phyloP scores from a whole-genome alignment of 2,113 vertebrate species.

The Pedionomus torquatus region DNA sequence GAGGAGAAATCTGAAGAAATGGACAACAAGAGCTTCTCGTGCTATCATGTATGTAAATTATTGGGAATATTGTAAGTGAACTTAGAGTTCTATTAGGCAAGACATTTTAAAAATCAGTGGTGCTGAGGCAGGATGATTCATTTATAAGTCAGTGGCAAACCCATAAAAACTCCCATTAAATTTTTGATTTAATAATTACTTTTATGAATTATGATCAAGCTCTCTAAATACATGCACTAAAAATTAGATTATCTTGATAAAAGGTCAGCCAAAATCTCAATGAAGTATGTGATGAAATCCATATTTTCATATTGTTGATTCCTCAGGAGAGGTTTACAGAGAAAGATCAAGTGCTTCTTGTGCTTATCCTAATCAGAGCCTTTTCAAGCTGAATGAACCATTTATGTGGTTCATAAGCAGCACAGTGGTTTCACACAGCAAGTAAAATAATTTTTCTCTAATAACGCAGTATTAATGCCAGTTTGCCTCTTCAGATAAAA shows the following conservation, averaged over 20 bases:
- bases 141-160: not conserved
- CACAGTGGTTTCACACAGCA: not conserved
- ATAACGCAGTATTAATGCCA: not conserved
- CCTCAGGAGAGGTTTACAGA: not conserved
- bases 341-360: not conserved
- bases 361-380: not conserved
- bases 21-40: not conserved
- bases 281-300: not conserved
- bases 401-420: not conserved
- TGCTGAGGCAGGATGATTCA: not conserved
- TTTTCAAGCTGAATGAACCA: not conserved
- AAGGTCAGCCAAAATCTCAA: not conserved
- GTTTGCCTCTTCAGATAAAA: not conserved
- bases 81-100: conserved; percentile 1
- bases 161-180: not conserved
- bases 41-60: not conserved
- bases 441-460: not conserved
- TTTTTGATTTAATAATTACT: not conserved
- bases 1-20: not conserved
- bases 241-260: conserved; percentile 11
- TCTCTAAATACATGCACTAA: not conserved
- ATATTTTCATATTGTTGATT: not conserved
- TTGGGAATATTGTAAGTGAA: not conserved
- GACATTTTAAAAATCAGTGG: not conserved
- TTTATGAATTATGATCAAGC: not conserved